Percentiles rank a stretch among this genome's conserved stretches.
phyloP scores from a whole-genome alignment of 2,113 vertebrate genomes.

The Raja brachyura region DNA sequence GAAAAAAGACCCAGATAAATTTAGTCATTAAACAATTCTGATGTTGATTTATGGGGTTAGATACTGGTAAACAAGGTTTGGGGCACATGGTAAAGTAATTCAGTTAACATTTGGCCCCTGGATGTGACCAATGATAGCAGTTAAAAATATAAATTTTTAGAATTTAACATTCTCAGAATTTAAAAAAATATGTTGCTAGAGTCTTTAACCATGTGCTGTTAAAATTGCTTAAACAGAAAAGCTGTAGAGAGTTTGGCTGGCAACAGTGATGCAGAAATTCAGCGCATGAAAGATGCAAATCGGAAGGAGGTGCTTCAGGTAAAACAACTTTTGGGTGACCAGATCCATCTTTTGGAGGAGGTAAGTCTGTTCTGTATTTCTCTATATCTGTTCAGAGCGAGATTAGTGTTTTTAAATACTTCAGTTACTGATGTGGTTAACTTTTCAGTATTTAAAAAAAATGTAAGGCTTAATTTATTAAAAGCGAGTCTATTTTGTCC shows the following conservation, averaged over 20 bases:
- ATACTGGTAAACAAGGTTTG: background rate
- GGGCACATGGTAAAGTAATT: background rate
- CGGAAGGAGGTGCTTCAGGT: slow-evolving; percentile 68
- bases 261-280: slow-evolving; percentile 67
- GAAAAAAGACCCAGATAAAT: background rate
- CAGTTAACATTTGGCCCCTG: background rate
- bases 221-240: slow-evolving; percentile 61
- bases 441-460: too few species aligned
- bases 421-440: too few species aligned
- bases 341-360: slow-evolving; percentile 67
- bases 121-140: background rate
- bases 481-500: too few species aligned
- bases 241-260: slow-evolving; percentile 81
- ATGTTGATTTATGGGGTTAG: background rate
- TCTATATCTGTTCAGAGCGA: background rate
- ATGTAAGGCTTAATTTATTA: too few species aligned
- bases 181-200: too few species aligned
- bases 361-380: slow-evolving; percentile 48
- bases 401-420: too few species aligned
- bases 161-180: background rate
- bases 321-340: slow-evolving; percentile 57
- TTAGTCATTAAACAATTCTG: background rate
- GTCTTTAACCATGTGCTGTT: background rate
- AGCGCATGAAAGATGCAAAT: slow-evolving; percentile 63
- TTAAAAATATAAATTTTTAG: background rate